phyloP scores from a whole-genome alignment of 2,797 vertebrate genomes.

The Gambelia wislizenii region DNA sequence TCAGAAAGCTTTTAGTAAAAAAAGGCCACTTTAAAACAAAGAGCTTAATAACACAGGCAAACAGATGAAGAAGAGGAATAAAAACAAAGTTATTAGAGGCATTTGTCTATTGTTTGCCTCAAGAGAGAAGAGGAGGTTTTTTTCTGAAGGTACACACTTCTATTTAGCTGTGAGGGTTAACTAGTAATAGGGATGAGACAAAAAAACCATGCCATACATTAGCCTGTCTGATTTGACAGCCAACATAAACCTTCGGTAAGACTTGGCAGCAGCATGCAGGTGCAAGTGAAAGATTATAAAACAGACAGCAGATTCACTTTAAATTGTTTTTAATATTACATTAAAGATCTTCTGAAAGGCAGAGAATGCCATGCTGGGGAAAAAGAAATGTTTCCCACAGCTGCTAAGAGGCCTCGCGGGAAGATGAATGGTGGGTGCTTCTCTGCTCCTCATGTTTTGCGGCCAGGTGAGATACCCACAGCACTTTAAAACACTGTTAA shows the following conservation, averaged over 20 bases:
- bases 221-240: constrained; percentile 60
- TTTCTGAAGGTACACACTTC: constrained; percentile 55
- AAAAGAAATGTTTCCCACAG: constrained; percentile 3
- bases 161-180: constrained; percentile 63
- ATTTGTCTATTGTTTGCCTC: constrained; percentile 8
- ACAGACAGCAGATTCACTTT: not conserved
- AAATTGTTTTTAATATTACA: constrained; percentile 7
- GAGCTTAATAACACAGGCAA: not conserved
- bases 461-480: not conserved
- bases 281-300: constrained; percentile 46
- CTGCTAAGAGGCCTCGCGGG: not conserved
- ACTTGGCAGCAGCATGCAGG: constrained; percentile 47
- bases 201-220: constrained; percentile 53
- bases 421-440: not conserved
- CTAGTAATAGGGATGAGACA: constrained; percentile 42
- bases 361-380: not conserved
- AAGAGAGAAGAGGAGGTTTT: constrained; percentile 32
- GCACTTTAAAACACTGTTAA: too few relatives aligned
- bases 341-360: not conserved
- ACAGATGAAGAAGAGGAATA: not conserved
- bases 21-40: fast-evolving
- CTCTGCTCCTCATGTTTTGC: not conserved
- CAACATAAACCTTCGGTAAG: constrained; percentile 61
- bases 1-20: fast-evolving
- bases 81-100: not conserved